Percentiles rank a stretch among this genome's conserved stretches.
Conservation (phyloP, 2,797 vertebrate species). For the Thripadectes ignobilis region DNA sequence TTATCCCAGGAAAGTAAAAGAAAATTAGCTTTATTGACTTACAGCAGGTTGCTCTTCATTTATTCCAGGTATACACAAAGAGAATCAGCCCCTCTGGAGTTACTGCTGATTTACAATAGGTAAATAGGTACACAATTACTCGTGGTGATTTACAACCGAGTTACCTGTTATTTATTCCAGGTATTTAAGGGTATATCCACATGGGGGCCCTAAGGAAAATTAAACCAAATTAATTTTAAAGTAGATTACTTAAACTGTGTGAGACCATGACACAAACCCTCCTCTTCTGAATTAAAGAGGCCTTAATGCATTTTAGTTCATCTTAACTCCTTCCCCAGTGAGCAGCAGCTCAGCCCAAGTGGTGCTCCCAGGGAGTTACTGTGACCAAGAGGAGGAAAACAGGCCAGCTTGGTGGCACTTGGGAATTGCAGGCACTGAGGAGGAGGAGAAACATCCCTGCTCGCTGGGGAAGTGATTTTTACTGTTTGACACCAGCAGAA, state of each 20-base stretch:
- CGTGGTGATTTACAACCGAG: constrained; percentile 30
- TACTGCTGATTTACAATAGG: constrained; percentile 56
- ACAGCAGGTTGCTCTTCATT: constrained; percentile 42
- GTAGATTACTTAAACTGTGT: constrained; percentile 58
- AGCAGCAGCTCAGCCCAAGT: neutral
- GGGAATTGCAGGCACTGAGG: neutral
- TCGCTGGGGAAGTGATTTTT: fast-evolving
- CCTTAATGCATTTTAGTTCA: constrained; percentile 1
- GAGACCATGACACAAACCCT: constrained; percentile 35
- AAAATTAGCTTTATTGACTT: constrained; percentile 63
- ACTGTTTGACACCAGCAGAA: neutral
- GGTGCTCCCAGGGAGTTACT: neutral
- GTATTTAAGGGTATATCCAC: constrained; percentile 55
- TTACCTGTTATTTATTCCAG: constrained; percentile 56
- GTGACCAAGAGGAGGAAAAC: neutral
- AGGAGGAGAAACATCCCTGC: neutral
- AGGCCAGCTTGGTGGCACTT: neutral
- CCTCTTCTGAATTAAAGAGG: constrained; percentile 10
- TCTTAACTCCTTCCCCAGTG: neutral
- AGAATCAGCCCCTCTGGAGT: constrained; percentile 47
- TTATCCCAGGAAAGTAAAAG: constrained; percentile 10
- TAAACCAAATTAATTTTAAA: constrained; percentile 67
- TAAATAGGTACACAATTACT: constrained; percentile 53
- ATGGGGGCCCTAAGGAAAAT: constrained; percentile 58
- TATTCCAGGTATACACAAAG: neutral